Conservation (phyloP, 2,113 vertebrate genomes). For the Nestor notabilis region DNA sequence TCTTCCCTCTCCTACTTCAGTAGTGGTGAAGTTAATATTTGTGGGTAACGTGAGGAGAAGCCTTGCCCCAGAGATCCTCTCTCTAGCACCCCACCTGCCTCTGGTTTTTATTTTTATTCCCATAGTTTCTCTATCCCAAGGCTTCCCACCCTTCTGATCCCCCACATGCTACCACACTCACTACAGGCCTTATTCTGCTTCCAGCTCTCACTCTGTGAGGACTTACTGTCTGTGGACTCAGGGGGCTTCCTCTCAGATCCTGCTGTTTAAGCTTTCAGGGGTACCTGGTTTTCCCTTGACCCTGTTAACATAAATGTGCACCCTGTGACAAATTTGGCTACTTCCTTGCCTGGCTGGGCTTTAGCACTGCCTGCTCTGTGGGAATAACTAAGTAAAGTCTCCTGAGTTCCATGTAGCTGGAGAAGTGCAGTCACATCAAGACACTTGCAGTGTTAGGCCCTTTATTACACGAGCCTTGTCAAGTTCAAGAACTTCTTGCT, state of each 20-base stretch:
- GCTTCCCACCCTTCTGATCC: background rate
- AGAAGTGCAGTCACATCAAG: background rate
- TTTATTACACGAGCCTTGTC: background rate
- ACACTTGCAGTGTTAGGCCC: background rate
- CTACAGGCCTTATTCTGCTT: background rate
- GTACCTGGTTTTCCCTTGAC: background rate
- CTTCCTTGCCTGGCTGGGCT: background rate
- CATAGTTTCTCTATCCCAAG: background rate
- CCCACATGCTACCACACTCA: accelerated
- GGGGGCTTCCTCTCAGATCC: background rate
- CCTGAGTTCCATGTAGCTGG: accelerated
- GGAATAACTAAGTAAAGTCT: background rate
- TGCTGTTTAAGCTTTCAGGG: background rate
- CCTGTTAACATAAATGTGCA: background rate
- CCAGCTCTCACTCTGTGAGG: background rate
- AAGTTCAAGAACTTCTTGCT: constrained; percentile 1
- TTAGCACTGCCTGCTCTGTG: accelerated
- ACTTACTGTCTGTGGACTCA: background rate
- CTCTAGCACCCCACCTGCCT: background rate
- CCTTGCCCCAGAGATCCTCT: background rate
- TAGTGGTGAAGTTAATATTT: background rate
- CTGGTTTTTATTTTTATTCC: background rate
- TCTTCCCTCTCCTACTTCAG: background rate
- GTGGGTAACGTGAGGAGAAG: accelerated
- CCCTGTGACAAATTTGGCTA: background rate